Base-by-base conservation (phyloP, 1,140 invertebrate species). In the Macrobrachium nipponense region DNA sequence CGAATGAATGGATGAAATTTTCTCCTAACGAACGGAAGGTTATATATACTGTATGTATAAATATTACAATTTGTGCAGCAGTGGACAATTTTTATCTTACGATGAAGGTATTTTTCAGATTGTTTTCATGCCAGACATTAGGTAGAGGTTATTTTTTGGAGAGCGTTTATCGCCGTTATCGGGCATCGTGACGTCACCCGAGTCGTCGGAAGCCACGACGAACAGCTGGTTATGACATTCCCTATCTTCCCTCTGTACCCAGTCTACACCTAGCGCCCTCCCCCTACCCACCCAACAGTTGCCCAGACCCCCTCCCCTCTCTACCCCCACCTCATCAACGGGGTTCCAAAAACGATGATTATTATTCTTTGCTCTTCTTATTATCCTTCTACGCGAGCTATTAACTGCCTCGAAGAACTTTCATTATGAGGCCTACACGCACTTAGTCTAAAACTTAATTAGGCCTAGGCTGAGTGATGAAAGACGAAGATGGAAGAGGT, bases 401-500 rank as follows among this genome's bases (percentile, higher is more conserved):
- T 82, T 82, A 82, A 76, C 59, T 58, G n/a, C 59, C 62, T 43
- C 62, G 18, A 72, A 84, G 77, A 79, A 72, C 76, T 66, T 85
- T 85, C 83, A 85, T 85, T 85, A 85, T 79, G 62, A 79, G 83
- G 76, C 76, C 75, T 80, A 79, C 76, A 61, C 64, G 43, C 68
- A 79, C 76, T 85, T 85, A 85, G 83, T 85, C 83, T 80, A 85
- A 85, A 85, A 85, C 76, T 85, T 85, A 85, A 85, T 85, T 85
- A 85, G 83, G 83, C 83, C 73, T 80, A 70, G 44, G 83, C 36
- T 43, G 77, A 77, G 83, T 59, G 83, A 44, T 85, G 76, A 85
- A 79, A 79, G 80, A 61, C 76, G 76, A 78, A 78, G 76, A 78
- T 78, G 76, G 59, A 78, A 59, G 60, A 59, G 76, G 18, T 23